Evolutionary conservation across 2,797 vertebrate species (phyloP).

Genomic region (Orestias chungarensis): DNA sequence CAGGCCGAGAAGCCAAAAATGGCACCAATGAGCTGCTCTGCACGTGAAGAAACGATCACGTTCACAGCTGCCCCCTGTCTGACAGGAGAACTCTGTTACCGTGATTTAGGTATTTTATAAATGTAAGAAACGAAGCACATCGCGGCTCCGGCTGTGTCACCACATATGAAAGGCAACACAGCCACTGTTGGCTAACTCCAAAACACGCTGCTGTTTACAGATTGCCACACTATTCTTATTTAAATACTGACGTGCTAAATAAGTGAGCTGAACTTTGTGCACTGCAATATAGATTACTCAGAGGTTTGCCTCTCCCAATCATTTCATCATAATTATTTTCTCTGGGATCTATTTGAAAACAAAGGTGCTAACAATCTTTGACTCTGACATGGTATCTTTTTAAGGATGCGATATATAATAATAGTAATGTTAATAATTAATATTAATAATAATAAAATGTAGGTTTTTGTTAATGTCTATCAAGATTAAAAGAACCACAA

Average conservation of each 20-base stretch:
- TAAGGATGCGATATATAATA: too few species aligned
- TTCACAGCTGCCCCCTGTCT: too few species aligned
- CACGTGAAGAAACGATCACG: too few species aligned
- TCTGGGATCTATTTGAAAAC: background rate
- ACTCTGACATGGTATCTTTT: background rate
- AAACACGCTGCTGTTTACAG: background rate
- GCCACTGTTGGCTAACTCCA: background rate
- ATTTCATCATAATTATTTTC: background rate
- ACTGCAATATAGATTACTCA: background rate
- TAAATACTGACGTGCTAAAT: background rate
- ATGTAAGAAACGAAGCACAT: background rate
- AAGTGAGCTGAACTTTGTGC: background rate
- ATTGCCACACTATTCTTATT: background rate
- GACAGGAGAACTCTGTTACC: background rate
- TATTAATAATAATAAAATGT: too few species aligned
- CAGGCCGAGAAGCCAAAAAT: background rate
- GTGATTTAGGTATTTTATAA: too few species aligned
- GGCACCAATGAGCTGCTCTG: background rate
- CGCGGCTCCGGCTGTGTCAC: background rate
- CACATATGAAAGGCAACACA: background rate
- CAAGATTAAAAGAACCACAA: too few species aligned
- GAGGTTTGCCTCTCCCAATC: background rate
- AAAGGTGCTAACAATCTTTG: background rate
- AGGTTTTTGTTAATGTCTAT: too few species aligned
- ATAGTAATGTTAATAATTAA: too few species aligned